A percentile compares a stretch with the other conserved stretches of the same genome.
These are phyloP conservation scores for Eustalomyia histrio DNA, from an alignment of 2,888 invertebrate genomes.

Conservation along the genomic window DNA sequence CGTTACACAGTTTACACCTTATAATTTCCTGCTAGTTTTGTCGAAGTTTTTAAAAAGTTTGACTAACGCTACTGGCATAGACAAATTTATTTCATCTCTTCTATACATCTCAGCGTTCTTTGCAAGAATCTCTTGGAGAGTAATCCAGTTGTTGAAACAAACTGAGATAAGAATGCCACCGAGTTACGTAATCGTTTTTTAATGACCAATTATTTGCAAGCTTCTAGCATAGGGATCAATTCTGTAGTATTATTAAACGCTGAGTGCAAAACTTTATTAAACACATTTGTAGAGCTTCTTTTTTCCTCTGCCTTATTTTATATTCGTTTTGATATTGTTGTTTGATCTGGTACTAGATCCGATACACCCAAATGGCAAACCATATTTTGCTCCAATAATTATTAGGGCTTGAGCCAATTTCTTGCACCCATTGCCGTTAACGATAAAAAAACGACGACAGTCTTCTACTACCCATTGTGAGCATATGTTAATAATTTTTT, in stretches of 20 bases:
- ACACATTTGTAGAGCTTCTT: not conserved
- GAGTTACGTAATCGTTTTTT: conserved; percentile 18
- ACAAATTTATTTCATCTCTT: not conserved
- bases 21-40: conserved; percentile 16
- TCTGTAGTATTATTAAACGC: conserved; percentile 18
- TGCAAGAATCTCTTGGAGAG: not conserved
- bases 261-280: conserved; percentile 8
- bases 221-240: not conserved
- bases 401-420: conserved; percentile 12
- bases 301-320: conserved; percentile 27
- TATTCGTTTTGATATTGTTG: conserved; percentile 27
- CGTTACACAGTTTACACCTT: not conserved
- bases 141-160: conserved; percentile 20
- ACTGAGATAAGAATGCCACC: conserved; percentile 16
- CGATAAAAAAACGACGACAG: conserved; percentile 28
- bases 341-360: conserved; percentile 28
- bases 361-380: not conserved
- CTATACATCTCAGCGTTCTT: conserved; percentile 17
- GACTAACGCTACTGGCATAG: not conserved
- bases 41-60: conserved; percentile 27
- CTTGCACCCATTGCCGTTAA: conserved; percentile 13
- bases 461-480: conserved; percentile 26
- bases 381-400: conserved; percentile 23
- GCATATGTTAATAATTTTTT: conserved; percentile 1
- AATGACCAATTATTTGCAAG: conserved; percentile 16